Conservation (phyloP, 2,888 invertebrate species). For the Spisula solida region DNA sequence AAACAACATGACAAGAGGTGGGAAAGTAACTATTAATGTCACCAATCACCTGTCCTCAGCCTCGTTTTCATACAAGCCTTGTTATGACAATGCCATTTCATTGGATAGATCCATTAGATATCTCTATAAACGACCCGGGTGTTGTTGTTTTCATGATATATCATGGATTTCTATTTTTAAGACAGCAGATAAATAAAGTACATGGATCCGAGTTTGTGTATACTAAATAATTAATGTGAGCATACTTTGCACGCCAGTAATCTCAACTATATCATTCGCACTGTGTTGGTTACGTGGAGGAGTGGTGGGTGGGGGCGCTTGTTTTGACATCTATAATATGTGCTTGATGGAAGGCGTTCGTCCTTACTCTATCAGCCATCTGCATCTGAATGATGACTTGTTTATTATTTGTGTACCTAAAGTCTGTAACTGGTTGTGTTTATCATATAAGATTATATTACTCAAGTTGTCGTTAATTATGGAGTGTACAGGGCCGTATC, state of each 20-base stretch:
- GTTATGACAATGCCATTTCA: neutral
- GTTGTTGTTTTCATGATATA: neutral
- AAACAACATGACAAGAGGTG: constrained; percentile 2
- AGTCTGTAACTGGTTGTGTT: too few relatives aligned
- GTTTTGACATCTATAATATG: neutral
- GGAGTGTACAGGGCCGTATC: too few relatives aligned
- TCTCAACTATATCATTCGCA: neutral
- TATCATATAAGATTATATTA: too few relatives aligned
- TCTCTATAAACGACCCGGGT: too few relatives aligned
- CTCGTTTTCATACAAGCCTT: neutral
- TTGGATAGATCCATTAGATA: neutral
- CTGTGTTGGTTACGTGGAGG: neutral
- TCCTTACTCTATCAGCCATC: too few relatives aligned
- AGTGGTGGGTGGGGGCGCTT: neutral
- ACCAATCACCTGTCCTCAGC: neutral
- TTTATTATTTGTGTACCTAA: too few relatives aligned
- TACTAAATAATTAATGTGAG: neutral
- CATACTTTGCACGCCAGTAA: neutral
- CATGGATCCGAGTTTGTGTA: neutral
- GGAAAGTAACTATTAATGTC: constrained; percentile 18
- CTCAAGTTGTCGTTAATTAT: too few relatives aligned
- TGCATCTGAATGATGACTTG: too few relatives aligned
- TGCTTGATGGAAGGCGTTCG: too few relatives aligned
- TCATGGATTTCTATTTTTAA: neutral
- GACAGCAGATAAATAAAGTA: neutral